Evolutionary conservation across 92 coral and sea anemone species (phyloP).

Genomic region (Zoanthus solanderi): DNA sequence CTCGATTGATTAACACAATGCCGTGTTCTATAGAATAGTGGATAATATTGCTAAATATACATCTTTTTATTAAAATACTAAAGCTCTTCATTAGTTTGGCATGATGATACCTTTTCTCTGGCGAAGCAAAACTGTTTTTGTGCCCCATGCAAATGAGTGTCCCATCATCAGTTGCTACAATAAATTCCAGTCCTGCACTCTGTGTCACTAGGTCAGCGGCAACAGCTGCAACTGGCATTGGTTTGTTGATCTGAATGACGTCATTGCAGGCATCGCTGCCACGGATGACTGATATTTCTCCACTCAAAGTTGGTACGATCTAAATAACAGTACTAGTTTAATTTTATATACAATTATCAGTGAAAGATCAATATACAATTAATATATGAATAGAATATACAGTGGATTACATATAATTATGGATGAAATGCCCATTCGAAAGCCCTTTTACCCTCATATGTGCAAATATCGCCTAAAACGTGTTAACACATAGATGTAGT

Average conservation of each 20-base stretch:
- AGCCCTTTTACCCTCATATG: no score
- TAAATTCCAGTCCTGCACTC: constrained; percentile 80
- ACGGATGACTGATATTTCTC: constrained; percentile 76
- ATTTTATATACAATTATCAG: no score
- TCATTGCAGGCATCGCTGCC: constrained; percentile 85
- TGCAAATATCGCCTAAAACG: no score
- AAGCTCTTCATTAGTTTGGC: neutral
- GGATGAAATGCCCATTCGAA: no score
- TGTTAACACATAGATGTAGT: no score
- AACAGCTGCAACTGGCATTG: constrained; percentile 71
- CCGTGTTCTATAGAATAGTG: no score
- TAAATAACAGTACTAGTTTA: constrained; percentile 4
- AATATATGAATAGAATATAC: no score
- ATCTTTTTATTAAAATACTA: neutral
- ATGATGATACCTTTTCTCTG: neutral
- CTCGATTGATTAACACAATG: no score
- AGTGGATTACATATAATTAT: no score
- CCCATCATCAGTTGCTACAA: constrained; percentile 85
- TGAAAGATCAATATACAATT: no score
- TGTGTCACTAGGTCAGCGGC: constrained; percentile 69
- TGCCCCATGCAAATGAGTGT: constrained; percentile 74
- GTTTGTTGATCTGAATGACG: constrained; percentile 66
- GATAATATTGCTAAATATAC: no score
- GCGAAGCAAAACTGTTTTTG: neutral
- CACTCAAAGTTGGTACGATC: constrained; percentile 82